Evolutionary conservation across 2,797 vertebrate species (phyloP).

Genomic region (Poecile montanus): DNA sequence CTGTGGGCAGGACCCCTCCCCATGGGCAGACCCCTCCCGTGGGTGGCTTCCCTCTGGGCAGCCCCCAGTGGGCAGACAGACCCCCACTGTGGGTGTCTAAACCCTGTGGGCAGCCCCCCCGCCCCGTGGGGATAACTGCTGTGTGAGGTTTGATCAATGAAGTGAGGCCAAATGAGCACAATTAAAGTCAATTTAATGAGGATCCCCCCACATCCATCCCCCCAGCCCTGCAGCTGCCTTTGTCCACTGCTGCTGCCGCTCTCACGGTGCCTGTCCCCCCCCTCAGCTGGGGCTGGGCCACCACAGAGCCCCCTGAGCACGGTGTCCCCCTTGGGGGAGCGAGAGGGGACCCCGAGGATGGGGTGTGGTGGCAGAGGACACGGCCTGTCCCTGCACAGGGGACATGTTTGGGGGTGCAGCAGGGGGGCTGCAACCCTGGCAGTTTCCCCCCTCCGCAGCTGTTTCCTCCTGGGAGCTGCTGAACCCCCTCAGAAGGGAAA

Average conservation of each 20-base stretch:
- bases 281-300: neutral
- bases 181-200: constrained; percentile 19
- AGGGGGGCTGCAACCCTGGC: fast-evolving
- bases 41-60: neutral
- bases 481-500: fast-evolving
- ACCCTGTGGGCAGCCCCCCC: neutral
- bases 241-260: neutral
- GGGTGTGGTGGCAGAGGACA: neutral
- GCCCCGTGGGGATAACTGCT: neutral
- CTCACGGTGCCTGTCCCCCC: neutral
- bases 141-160: neutral
- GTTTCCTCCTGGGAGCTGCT: neutral
- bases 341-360: fast-evolving
- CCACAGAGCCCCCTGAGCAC: neutral
- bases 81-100: neutral
- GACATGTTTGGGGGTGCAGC: neutral
- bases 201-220: neutral
- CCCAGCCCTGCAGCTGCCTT: neutral
- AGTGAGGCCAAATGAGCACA: neutral
- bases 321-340: too few species aligned
- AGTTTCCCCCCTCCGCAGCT: neutral
- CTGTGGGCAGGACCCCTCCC: neutral
- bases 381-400: too few species aligned
- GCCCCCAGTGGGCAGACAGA: neutral
- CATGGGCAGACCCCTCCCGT: neutral